Evolutionary conservation across 1,140 invertebrate species (phyloP), one percentile per base, ranked within the genome.

Genomic region (Plutomurus gul): DNA sequence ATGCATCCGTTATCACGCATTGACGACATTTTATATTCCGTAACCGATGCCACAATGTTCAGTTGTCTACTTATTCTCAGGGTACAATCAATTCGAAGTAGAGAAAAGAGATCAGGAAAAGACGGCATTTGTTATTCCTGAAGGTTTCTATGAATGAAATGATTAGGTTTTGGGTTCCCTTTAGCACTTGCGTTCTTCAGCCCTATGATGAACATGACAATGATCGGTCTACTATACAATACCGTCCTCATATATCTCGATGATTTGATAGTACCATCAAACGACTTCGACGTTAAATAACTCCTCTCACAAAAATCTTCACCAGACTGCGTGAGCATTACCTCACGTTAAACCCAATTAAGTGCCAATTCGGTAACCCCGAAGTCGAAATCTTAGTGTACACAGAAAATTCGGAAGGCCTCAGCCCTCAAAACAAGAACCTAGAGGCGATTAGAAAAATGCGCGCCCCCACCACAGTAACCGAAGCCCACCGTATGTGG

Each of bases 21-120:
- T 6, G 78, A 80, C 27, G 78, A 80, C n/a, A 39, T 75, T 4
- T 74, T 80, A 1, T 75, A 80, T 30, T 5, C n/a, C 1, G 11
- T 90, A 0, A 18, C 78, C 0, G 86, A 86, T 1, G 82, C 60
- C 7, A 2, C 37, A 1, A 49, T 33, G 11, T 81, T 82, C 37
- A 47, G 65, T 13, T 3, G 8, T 1, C 22, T 81, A 82, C 43
- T 49, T 80, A 5, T n/a, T 36, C 20, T 46, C 56, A n/a, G 89
- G 89, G 0, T 91, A 87, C 76, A 86, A 87, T 83, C 89, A 89
- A 83, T 36, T 88, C 18, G 56, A 51, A 22, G 43, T 76, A 13
- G 51, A 77, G 11, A 27, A 60, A 4, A 11, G 5, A 60, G 27
- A 60, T 22, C 37, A 27, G n/a, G 65, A 71, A 7, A 71, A 71